Evolutionary conservation across 2,797 vertebrate species (phyloP).

Genomic region (Schizopygopsis pylzovi): DNA sequence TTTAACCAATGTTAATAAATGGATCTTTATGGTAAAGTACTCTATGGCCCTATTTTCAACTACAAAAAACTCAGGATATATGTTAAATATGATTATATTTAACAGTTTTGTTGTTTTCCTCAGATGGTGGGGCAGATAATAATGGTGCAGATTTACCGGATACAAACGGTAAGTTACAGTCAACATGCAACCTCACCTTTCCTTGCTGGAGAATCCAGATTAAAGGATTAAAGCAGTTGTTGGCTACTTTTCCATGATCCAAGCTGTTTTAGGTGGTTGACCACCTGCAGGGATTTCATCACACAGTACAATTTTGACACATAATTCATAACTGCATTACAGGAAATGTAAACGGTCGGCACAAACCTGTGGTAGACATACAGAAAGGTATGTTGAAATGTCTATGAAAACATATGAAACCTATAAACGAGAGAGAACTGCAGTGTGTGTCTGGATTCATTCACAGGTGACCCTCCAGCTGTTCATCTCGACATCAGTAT

Average conservation of each 20-base stretch:
- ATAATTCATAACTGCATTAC: constrained; percentile 15
- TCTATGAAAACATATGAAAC: background rate
- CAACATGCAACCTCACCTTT: background rate
- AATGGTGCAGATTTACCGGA: constrained; percentile 59
- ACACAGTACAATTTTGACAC: background rate
- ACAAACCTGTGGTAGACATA: constrained; percentile 65
- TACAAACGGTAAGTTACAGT: constrained; percentile 58
- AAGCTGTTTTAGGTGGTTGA: background rate
- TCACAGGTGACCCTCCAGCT: constrained; percentile 53
- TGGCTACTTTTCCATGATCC: background rate
- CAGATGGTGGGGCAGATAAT: constrained; percentile 55
- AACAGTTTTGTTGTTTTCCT: background rate
- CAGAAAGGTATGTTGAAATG: constrained; percentile 66
- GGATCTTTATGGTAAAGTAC: background rate
- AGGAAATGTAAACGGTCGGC: constrained; percentile 74
- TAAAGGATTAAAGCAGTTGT: background rate
- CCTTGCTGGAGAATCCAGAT: background rate
- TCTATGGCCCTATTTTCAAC: background rate
- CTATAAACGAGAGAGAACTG: background rate
- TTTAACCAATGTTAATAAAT: background rate
- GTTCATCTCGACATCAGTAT: constrained; percentile 52
- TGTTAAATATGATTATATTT: background rate
- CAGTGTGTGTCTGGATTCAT: constrained; percentile 34
- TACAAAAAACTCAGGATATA: background rate
- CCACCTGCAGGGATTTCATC: background rate